phyloP scores from a whole-genome alignment of 2,888 invertebrate species.

The Lissonota sp. region DNA sequence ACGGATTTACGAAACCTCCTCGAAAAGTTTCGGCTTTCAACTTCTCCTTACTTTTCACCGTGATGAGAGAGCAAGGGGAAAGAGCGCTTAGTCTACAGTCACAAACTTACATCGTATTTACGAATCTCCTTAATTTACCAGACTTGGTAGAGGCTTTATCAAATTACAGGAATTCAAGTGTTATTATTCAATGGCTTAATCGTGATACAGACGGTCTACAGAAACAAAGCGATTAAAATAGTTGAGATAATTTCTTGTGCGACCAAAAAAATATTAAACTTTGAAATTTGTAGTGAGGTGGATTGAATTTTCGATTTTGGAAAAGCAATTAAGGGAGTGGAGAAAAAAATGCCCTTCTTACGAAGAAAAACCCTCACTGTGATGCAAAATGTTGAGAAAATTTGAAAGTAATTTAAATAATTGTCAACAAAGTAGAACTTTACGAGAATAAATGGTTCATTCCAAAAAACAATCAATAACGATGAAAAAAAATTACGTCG shows the following conservation, averaged over 20 bases:
- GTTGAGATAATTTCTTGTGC: not conserved
- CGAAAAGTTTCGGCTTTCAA: constrained; percentile 17
- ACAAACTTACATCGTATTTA: constrained; percentile 32
- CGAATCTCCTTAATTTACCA: constrained; percentile 4
- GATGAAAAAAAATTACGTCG: too few relatives aligned
- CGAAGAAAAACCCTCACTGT: too few relatives aligned
- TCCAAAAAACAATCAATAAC: too few relatives aligned
- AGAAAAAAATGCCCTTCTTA: too few relatives aligned
- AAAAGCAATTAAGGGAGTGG: too few relatives aligned
- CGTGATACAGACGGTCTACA: not conserved
- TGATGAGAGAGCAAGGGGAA: not conserved
- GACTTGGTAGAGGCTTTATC: not conserved
- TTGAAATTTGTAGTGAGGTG: too few relatives aligned
- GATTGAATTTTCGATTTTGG: too few relatives aligned
- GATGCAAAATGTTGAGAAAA: too few relatives aligned
- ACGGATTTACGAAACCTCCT: constrained; percentile 16
- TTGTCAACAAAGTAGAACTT: too few relatives aligned
- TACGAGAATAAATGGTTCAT: too few relatives aligned
- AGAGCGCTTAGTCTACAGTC: constrained; percentile 14
- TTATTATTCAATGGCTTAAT: constrained; percentile 21
- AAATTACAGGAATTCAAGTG: constrained; percentile 19
- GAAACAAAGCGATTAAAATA: not conserved
- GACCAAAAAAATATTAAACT: too few relatives aligned
- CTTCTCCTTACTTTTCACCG: constrained; percentile 11
- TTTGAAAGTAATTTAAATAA: too few relatives aligned